phyloP scores from a whole-genome alignment of 2,113 vertebrate species.

The Oreotrochilus melanogaster region DNA sequence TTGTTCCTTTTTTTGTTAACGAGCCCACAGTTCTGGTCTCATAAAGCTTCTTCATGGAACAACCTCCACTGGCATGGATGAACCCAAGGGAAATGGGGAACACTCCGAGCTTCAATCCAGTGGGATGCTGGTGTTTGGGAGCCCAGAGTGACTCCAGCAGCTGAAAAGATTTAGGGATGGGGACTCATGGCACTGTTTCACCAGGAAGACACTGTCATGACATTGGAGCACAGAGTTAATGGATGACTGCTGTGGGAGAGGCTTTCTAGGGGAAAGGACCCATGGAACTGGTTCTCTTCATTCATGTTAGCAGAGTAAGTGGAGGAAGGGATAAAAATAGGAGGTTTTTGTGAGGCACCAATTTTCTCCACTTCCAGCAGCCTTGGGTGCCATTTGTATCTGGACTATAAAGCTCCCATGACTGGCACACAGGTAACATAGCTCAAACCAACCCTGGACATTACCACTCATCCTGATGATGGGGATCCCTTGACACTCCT shows the following conservation, averaged over 20 bases:
- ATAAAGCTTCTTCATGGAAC: neutral
- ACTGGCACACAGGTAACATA: neutral
- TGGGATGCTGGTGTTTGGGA: neutral
- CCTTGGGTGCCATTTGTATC: neutral
- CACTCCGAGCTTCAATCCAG: neutral
- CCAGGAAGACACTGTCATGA: neutral
- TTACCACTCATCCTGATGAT: neutral
- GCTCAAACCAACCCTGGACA: neutral
- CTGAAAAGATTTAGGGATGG: neutral
- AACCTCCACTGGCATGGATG: neutral
- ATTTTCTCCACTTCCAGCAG: neutral
- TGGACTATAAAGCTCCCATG: neutral
- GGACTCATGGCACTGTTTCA: neutral
- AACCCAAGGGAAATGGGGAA: neutral
- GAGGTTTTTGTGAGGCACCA: neutral
- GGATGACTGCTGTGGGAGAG: neutral
- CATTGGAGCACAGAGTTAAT: rapidly evolving
- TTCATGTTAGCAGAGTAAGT: neutral
- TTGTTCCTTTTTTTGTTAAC: slow-evolving; percentile 3
- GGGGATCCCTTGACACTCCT: neutral
- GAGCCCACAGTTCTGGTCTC: neutral
- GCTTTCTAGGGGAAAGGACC: neutral
- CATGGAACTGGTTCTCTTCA: neutral
- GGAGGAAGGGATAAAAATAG: neutral
- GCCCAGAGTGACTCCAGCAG: neutral